Evolutionary conservation across 2,113 vertebrate species (phyloP).

Genomic region (Oreochromis niloticus): DNA sequence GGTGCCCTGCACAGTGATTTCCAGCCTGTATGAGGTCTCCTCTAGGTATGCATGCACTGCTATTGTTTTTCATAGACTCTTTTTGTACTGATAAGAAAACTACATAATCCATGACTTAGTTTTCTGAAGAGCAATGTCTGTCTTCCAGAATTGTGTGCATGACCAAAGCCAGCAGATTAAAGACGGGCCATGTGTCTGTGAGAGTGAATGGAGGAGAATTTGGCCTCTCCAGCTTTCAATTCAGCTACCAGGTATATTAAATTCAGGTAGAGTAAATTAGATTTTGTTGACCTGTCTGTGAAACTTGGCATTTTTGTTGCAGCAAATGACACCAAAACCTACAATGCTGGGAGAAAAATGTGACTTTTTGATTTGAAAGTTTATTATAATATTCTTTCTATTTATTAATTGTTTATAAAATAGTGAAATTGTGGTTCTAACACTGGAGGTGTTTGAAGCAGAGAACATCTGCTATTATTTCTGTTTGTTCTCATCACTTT

Average conservation of each 20-base stretch:
- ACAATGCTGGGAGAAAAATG: neutral
- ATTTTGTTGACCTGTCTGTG: neutral
- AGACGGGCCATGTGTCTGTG: constrained; percentile 77
- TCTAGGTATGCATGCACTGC: constrained; percentile 77
- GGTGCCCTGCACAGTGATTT: constrained; percentile 81
- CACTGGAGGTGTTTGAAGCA: neutral
- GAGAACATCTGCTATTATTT: neutral
- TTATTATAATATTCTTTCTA: neutral
- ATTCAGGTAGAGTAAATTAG: neutral
- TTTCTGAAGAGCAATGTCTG: neutral
- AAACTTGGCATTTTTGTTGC: neutral
- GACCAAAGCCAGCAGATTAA: constrained; percentile 75
- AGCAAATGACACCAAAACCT: neutral
- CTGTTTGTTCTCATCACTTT: neutral
- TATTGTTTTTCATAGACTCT: neutral
- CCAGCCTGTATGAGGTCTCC: constrained; percentile 85
- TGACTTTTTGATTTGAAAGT: neutral
- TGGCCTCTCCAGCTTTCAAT: constrained; percentile 76
- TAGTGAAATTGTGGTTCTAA: neutral
- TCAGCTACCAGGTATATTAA: constrained; percentile 86
- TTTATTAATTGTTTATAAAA: neutral
- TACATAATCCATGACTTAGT: neutral
- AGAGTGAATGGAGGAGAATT: constrained; percentile 81
- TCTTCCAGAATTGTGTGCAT: constrained; percentile 84
- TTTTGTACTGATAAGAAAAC: neutral